Conservation (phyloP, 2,113 vertebrate genomes). For the Blennius ocellaris region DNA sequence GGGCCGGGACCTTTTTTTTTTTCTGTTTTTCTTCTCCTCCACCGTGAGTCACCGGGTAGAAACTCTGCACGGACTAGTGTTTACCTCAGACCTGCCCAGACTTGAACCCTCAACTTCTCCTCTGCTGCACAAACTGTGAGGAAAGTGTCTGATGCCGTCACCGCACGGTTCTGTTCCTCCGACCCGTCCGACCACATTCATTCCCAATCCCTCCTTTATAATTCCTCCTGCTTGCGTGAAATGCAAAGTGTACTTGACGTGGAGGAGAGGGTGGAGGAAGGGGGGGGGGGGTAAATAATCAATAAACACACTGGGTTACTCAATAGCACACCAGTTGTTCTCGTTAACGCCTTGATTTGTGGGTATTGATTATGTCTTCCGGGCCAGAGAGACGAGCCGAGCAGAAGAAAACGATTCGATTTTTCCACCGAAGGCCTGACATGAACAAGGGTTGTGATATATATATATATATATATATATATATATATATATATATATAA, state of each 20-base stretch:
- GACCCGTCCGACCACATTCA: background rate
- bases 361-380: slow-evolving; percentile 44
- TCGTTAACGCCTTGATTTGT: slow-evolving; percentile 49
- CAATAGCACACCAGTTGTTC: slow-evolving; percentile 56
- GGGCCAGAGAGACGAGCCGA: slow-evolving; percentile 21
- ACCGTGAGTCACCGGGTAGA: slow-evolving; percentile 23
- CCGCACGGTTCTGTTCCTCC: too few species aligned
- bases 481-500: too few species aligned
- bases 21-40: background rate
- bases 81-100: slow-evolving; percentile 54
- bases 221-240: too few species aligned
- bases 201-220: too few species aligned
- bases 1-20: background rate
- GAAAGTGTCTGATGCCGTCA: slow-evolving; percentile 8
- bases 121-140: slow-evolving; percentile 29
- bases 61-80: slow-evolving; percentile 27
- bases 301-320: slow-evolving; percentile 30
- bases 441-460: background rate
- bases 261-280: background rate
- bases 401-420: slow-evolving; percentile 19
- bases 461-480: too few species aligned
- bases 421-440: background rate
- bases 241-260: too few species aligned
- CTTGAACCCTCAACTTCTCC: slow-evolving; percentile 43
- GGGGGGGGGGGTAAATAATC: slow-evolving; percentile 16